These are phyloP conservation scores for Siderastrea radians DNA, from an alignment of 92 coral and sea anemone genomes.

Conservation along the genomic window DNA sequence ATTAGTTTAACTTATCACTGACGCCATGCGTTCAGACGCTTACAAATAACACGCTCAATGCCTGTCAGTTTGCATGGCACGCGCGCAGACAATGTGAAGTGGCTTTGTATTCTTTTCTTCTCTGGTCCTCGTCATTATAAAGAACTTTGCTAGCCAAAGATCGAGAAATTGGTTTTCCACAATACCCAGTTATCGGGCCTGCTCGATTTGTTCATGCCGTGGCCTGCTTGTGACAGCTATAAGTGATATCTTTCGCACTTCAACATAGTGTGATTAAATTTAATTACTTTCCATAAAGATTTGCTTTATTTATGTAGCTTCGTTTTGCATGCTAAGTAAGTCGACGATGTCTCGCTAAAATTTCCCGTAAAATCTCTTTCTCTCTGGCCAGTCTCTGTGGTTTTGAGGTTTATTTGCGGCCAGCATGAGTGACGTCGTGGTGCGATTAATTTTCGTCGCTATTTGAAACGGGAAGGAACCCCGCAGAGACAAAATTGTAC, in stretches of 20 bases:
- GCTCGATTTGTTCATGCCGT: conserved; percentile 20
- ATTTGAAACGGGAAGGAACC: conserved; percentile 38
- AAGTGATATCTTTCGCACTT: conserved; percentile 42
- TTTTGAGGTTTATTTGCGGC: conserved; percentile 38
- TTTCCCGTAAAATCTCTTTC: conserved; percentile 3
- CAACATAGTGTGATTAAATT: conserved; percentile 49
- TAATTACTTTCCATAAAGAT: conserved; percentile 52
- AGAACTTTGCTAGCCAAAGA: conserved; percentile 27
- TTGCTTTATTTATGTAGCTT: conserved; percentile 26
- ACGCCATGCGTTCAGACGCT: conserved; percentile 72
- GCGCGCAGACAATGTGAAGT: conserved; percentile 56
- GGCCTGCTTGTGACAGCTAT: conserved; percentile 14
- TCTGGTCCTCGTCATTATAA: neutral
- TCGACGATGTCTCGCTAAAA: neutral
- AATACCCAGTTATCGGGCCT: conserved; percentile 23
- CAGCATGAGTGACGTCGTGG: conserved; percentile 5
- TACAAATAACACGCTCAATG: conserved; percentile 43
- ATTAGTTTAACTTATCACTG: conserved; percentile 78
- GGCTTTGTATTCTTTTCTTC: conserved; percentile 33
- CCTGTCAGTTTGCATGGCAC: conserved; percentile 61
- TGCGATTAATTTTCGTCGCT: conserved; percentile 32
- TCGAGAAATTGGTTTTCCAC: conserved; percentile 15
- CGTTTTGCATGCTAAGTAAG: conserved; percentile 43
- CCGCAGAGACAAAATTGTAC: conserved; percentile 43
- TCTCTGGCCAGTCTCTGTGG: neutral